Percentiles rank a stretch among this genome's conserved stretches.
Evolutionary conservation across 2,797 vertebrate genomes (phyloP).

Genomic region (Parambassis ranga): DNA sequence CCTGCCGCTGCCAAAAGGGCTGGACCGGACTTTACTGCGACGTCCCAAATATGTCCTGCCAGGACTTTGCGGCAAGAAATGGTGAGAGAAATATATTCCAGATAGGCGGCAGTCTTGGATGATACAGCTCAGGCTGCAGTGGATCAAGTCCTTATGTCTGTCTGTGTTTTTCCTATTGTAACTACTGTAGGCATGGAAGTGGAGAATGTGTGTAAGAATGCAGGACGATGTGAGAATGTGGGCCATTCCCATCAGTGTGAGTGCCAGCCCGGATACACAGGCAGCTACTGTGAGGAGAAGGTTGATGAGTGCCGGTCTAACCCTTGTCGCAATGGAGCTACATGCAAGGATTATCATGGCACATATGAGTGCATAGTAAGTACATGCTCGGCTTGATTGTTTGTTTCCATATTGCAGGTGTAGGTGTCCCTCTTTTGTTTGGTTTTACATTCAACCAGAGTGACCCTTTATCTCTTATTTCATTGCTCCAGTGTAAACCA

Average conservation of each 20-base stretch:
- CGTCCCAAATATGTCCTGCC: conserved; percentile 88
- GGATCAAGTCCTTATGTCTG: too few relatives aligned
- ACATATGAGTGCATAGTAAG: conserved; percentile 89
- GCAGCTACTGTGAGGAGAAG: conserved; percentile 89
- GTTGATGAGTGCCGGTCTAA: conserved; percentile 89
- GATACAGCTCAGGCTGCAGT: too few relatives aligned
- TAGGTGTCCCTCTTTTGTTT: background rate
- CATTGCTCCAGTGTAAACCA: conserved; percentile 82
- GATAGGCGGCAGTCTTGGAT: too few relatives aligned
- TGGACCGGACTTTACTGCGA: conserved; percentile 93
- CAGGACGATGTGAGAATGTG: conserved; percentile 80
- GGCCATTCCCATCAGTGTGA: conserved; percentile 85
- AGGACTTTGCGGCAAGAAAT: conserved; percentile 78
- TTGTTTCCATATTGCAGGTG: background rate
- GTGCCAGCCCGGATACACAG: conserved; percentile 88
- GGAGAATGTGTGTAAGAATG: conserved; percentile 85
- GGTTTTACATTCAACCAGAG: background rate
- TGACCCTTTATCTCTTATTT: background rate
- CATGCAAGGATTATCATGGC: conserved; percentile 86
- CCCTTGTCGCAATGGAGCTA: conserved; percentile 91
- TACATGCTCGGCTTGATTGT: background rate
- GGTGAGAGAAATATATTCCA: too few relatives aligned
- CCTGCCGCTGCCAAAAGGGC: conserved; percentile 82
- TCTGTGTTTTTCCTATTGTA: background rate
- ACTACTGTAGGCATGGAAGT: conserved; percentile 72